A percentile compares a stretch with the other conserved stretches of the same genome.
Evolutionary conservation across 1,140 invertebrate genomes (phyloP).

Genomic region (Drosophila albomicans): DNA sequence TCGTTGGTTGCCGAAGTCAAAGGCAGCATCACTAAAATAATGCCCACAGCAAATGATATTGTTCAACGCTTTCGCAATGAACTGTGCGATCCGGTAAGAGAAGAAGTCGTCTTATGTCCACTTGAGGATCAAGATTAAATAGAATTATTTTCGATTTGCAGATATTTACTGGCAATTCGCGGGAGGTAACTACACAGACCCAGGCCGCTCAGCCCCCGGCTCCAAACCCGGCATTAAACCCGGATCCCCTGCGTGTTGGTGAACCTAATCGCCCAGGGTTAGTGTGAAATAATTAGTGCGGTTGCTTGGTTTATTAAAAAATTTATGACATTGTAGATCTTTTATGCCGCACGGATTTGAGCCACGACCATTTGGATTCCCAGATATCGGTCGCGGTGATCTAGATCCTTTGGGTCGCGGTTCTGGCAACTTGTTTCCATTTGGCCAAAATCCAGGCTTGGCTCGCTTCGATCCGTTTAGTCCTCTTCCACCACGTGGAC

Average conservation of each 20-base stretch:
- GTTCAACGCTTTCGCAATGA: constrained; percentile 85
- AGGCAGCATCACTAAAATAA: constrained; percentile 84
- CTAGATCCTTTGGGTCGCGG: constrained; percentile 90
- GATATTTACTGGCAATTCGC: constrained; percentile 73
- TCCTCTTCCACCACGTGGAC: constrained; percentile 86
- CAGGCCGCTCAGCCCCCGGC: constrained; percentile 13
- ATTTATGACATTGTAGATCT: constrained; percentile 27
- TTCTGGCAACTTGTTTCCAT: constrained; percentile 90
- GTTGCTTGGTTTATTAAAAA: neutral
- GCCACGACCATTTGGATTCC: constrained; percentile 79
- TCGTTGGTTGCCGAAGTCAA: constrained; percentile 79
- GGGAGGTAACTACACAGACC: constrained; percentile 73
- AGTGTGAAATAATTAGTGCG: neutral
- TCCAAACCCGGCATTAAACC: neutral
- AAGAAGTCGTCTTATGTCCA: neutral
- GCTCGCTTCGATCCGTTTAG: constrained; percentile 94
- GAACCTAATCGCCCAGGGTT: constrained; percentile 70
- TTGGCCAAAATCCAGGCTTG: constrained; percentile 54
- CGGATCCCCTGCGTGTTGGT: constrained; percentile 67
- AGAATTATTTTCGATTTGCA: constrained; percentile 4
- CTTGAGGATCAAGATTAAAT: neutral
- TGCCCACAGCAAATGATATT: constrained; percentile 85
- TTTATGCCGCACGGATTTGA: constrained; percentile 58
- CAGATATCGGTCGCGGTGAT: constrained; percentile 89
- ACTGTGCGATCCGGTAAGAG: constrained; percentile 84